These are phyloP conservation scores for Onychorhynchus coronatus DNA, from an alignment of 2,113 vertebrate genomes.

Conservation along the genomic window DNA sequence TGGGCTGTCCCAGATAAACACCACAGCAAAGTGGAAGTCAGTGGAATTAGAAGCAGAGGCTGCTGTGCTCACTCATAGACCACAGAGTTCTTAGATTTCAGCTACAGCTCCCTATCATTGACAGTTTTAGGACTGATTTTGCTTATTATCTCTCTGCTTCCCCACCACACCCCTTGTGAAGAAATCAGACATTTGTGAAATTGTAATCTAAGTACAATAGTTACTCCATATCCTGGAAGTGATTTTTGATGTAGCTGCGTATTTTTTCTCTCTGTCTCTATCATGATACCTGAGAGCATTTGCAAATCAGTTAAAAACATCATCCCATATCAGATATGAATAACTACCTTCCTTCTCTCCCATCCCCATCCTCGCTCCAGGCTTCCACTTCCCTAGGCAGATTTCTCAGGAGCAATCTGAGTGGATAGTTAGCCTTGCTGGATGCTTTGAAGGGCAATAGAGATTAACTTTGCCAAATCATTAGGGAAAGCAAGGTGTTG, in stretches of 20 bases:
- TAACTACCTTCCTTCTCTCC: not conserved
- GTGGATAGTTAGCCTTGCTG: not conserved
- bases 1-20: not conserved
- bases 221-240: constrained; percentile 2
- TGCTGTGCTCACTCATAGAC: not conserved
- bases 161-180: not conserved
- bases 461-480: constrained; percentile 8
- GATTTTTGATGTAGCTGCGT: not conserved
- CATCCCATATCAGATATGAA: constrained; percentile 40
- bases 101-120: not conserved
- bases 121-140: not conserved
- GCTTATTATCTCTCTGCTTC: not conserved
- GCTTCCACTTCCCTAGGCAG: not conserved
- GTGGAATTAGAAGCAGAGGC: not conserved
- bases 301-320: constrained; percentile 34
- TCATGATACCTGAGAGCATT: not conserved
- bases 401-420: constrained; percentile 10
- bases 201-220: not conserved
- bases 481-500: constrained; percentile 42
- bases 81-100: not conserved
- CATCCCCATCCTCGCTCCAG: not conserved
- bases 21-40: not conserved
- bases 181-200: not conserved
- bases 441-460: constrained; percentile 22
- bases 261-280: not conserved